Evolutionary conservation across 2,113 vertebrate genomes (phyloP).

Genomic region (Scortum barcoo): DNA sequence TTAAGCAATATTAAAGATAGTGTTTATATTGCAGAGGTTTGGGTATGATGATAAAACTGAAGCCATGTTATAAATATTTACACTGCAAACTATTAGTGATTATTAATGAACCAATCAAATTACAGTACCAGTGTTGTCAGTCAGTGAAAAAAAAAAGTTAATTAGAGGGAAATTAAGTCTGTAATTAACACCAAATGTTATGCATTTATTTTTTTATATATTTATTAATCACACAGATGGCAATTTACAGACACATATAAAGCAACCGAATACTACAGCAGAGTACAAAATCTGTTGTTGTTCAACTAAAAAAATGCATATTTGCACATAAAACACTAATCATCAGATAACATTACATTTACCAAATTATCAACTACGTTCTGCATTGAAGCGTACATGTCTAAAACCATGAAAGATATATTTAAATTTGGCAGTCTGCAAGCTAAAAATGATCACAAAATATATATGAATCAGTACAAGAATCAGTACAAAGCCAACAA

Average conservation of each 20-base stretch:
- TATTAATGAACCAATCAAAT: too few species aligned
- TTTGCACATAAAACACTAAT: neutral
- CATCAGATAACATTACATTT: neutral
- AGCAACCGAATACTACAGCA: neutral
- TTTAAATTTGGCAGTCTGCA: neutral
- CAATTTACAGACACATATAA: neutral
- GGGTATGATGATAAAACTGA: too few species aligned
- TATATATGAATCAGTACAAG: neutral
- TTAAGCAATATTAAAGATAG: too few species aligned
- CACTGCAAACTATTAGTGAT: too few species aligned
- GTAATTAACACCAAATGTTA: too few species aligned
- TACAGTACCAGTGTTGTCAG: too few species aligned
- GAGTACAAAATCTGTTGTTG: neutral
- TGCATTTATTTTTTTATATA: neutral
- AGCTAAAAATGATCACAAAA: neutral
- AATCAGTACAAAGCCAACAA: neutral
- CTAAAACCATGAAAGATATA: neutral
- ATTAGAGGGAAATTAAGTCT: too few species aligned
- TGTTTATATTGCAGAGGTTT: too few species aligned
- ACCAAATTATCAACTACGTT: neutral
- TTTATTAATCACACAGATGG: constrained; percentile 2
- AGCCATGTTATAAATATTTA: too few species aligned
- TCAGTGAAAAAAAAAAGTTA: too few species aligned
- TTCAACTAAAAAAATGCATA: neutral
- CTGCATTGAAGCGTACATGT: neutral